Evolutionary conservation across 2,797 vertebrate species (phyloP), one percentile per base, ranked within the genome.

Genomic region (Crenichthys baileyi): DNA sequence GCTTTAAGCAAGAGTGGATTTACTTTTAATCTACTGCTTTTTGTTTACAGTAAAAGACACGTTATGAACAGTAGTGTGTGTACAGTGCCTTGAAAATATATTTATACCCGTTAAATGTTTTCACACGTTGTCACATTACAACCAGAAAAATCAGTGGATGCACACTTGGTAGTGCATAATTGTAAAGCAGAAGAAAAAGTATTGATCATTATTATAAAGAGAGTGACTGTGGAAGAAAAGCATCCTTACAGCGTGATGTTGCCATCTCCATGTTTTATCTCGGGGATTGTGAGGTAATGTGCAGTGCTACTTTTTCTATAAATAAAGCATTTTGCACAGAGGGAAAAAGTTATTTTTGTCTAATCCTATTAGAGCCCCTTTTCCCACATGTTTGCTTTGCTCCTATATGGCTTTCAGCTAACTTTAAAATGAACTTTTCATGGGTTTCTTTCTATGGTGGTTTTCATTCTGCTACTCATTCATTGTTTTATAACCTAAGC

Each of bases 31-130:
- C 61, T 53, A 26, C 58, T 79, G 65, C 36, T 79, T 87, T 81
- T 80, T 77, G 79, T 85, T 86, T 79, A 61, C 74, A 77, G 71
- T 68, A 73, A 77, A 83, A 85, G 75, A 79, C n/a, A 61, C 48
- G 18, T 24, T 7, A 7, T 71, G 20, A 48, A 79, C 78, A 53
- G 63, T 67, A 60, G 77, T 61, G 29, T 68, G 8, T 24, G 7
- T 12, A 46, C 46, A 48, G 80, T 50, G 31, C 15, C 0, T 24
- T 55, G 53, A 24, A 55, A 20, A 55, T 24, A 5, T 44, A 44
- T 67, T 67, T 67, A 53, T 53, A 41, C 39, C 65, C 5, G 11
- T 44, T 68, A 46, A 39, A 36, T 16, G 26, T 80, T 56, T 20
- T 6, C 74, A 75, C 26, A 16, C 51, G 29, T 51, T 44, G 31